These are phyloP conservation scores for Kryptopterus vitreolus DNA, from an alignment of 2,797 vertebrate species.

Conservation along the genomic window DNA sequence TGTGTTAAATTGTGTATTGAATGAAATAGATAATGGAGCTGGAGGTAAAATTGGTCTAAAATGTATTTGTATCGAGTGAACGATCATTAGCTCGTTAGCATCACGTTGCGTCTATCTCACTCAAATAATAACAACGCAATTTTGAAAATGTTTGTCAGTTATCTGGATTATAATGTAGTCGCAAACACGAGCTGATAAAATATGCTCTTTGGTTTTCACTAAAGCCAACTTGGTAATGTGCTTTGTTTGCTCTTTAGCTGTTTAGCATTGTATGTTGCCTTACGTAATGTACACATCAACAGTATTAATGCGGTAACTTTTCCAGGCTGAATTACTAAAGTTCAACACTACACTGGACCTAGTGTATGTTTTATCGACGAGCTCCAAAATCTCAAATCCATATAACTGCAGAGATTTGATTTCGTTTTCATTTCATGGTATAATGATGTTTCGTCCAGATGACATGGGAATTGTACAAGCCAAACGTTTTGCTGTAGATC, in stretches of 20 bases:
- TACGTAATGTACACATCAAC: not conserved
- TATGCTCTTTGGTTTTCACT: not conserved
- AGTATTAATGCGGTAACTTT: no score
- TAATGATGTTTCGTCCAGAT: not conserved
- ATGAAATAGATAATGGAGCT: not conserved
- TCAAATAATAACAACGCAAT: not conserved
- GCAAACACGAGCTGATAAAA: not conserved
- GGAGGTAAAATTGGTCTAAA: slow-evolving; percentile 33
- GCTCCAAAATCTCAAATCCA: not conserved
- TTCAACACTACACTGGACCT: not conserved
- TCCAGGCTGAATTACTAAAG: not conserved
- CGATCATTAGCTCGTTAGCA: not conserved
- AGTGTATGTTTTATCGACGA: not conserved
- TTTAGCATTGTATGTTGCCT: not conserved
- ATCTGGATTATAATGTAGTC: not conserved
- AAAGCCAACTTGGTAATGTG: not conserved
- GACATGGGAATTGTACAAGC: not conserved
- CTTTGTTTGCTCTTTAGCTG: not conserved
- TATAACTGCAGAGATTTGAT: no score
- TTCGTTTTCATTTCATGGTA: not conserved
- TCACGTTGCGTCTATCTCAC: not conserved
- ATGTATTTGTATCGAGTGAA: no score
- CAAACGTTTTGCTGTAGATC: not conserved
- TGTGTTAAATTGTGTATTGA: slow-evolving; percentile 11
- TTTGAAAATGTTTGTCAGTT: not conserved